Conservation (phyloP, 2,797 vertebrate genomes). For the Crocodylus rhombifer region DNA sequence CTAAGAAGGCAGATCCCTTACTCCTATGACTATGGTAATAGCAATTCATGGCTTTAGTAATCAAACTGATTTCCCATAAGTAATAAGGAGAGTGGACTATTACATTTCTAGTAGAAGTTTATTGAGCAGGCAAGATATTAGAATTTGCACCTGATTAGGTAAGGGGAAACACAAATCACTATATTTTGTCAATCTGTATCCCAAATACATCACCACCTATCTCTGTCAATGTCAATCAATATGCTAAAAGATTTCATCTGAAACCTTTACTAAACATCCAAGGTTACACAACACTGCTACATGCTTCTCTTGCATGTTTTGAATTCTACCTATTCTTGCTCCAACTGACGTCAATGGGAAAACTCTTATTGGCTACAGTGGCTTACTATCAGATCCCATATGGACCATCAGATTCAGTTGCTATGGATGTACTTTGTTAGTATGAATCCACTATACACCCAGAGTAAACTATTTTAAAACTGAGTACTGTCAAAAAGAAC, state of each 20-base stretch:
- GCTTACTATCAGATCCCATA: not conserved
- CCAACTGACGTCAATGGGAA: not conserved
- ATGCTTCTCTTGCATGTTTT: not conserved
- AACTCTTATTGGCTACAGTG: fast-evolving
- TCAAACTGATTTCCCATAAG: constrained; percentile 63
- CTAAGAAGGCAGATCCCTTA: constrained; percentile 25
- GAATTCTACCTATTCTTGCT: not conserved
- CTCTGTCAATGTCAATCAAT: not conserved
- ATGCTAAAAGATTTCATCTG: not conserved
- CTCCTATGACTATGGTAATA: constrained; percentile 34
- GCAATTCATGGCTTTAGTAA: constrained; percentile 25
- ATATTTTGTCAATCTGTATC: not conserved
- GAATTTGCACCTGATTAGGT: constrained; percentile 60
- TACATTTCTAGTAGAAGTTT: constrained; percentile 20
- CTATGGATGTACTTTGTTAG: not conserved
- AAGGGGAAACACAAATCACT: constrained; percentile 16
- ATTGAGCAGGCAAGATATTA: constrained; percentile 63
- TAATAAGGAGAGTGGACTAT: constrained; percentile 31
- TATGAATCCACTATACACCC: not conserved
- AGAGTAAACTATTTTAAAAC: not conserved
- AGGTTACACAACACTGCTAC: not conserved
- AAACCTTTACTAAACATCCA: not conserved
- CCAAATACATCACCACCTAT: not conserved
- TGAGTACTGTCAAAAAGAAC: not conserved
- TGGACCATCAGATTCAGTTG: not conserved